Percentiles rank a stretch among this genome's conserved stretches.
Conservation (phyloP, 2,113 vertebrate genomes). For the Toxostoma redivivum region DNA sequence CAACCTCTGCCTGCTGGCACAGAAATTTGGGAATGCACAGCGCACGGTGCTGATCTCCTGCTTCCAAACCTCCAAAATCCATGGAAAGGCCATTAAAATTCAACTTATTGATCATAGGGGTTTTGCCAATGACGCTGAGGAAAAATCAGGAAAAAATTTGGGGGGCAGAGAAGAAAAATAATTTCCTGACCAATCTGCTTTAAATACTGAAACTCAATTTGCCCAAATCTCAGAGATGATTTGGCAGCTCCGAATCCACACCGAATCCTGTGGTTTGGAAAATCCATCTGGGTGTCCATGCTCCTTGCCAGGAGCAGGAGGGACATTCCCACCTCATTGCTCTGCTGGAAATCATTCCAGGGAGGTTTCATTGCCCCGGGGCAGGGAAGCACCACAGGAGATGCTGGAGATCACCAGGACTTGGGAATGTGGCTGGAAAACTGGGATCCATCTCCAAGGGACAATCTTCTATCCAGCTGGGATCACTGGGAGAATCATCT, state of each 20-base stretch:
- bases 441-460: background rate
- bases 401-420: background rate
- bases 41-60: background rate
- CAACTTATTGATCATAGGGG: too few species aligned
- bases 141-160: background rate
- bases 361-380: background rate
- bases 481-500: background rate
- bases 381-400: background rate
- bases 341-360: background rate
- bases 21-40: background rate
- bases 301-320: background rate
- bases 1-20: background rate
- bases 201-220: background rate
- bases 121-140: background rate
- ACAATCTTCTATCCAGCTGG: background rate
- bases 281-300: background rate
- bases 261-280: background rate
- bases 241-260: background rate
- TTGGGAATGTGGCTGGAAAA: background rate
- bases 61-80: background rate
- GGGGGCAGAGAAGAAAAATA: background rate
- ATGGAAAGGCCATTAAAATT: rapidly evolving
- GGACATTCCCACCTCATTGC: rapidly evolving
- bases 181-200: background rate
- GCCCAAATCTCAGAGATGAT: background rate